Evolutionary conservation across 2,113 vertebrate genomes (phyloP), one percentile per base, ranked within the genome.

Genomic region (Anolis sagrei): DNA sequence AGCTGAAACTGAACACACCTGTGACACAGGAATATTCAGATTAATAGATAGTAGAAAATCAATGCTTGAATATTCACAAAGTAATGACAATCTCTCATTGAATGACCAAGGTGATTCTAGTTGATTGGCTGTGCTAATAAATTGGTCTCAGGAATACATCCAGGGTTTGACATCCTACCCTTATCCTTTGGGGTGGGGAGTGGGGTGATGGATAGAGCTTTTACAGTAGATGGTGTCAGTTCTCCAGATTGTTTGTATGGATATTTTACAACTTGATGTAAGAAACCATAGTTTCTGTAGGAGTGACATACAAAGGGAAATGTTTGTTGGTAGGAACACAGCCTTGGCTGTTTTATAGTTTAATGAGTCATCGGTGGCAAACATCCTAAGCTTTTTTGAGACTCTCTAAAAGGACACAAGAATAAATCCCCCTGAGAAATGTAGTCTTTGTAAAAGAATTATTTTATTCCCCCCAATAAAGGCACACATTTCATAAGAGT

Each of bases 21-120:
- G 81, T 19, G 21, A 54, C 32, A 78, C 36, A 85, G 13, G 10
- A 72, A 79, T 34, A 69, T 29, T 8, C 34, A 58, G n/a, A 54
- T 25, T 32, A 83, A 49, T 10, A 70, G 21, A 64, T 27, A n/a
- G 32, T 13, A 70, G 32, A n/a, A n/a, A 39, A 79, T 29, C 48
- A 78, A 78, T 70, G 25, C 32, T 16, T 1, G 34, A 19, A 69
- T 8, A 54, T 72, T 68, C 54, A 44, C 0, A 10, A 1, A 3
- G 36, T 6, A 11, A 7, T 82, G 51, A 2, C 16, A 36, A 5
- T 0, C 32, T 32, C 27, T 0, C 66, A 34, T 44, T 4, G 34
- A 77, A 19, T 39, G 23, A 61, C 58, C 21, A 16, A 27, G 18
- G 34, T 32, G 62, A 49, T 36, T 49, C 58, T 32, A 68, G 0